Base-by-base conservation (phyloP, 2,797 vertebrate species). In the Taenioides sp. region DNA sequence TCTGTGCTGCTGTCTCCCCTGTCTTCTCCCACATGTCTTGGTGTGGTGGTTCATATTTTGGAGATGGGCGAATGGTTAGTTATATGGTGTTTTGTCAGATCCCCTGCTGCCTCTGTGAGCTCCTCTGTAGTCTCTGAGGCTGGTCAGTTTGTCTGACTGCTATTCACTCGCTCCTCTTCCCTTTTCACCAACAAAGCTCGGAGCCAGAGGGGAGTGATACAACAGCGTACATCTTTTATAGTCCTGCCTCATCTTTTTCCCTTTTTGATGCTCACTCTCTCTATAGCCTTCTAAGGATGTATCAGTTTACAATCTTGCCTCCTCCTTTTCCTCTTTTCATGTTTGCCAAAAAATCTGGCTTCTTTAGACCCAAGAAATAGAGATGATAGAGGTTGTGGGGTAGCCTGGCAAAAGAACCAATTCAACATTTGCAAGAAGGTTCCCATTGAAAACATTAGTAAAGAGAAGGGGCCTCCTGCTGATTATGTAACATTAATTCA, bases 21-120 rank as follows among this genome's bases (percentile, higher is more conserved):
- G 70, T 80, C 82, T 81, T 81, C 83, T 74, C 86, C 73, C 75
- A 84, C 82, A 79, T 72, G 82, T 90, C 87, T 90, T 82, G 86
- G 74, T 82, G 82, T 75, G 72, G 78, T 65, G 77, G 65, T 80
- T 79, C 55, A 40, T 60, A 74, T 78, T 79, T 61, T 58, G 64
- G 73, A 70, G 65, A 28, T 43, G 52, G 47, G 49, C 59, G 58
- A 63, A 27, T 64, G 73, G 60, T 61, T 65, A 34, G 65, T 77
- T 63, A 75, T 74, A 40, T 65, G 72, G 77, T 27, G 68, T 71
- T 60, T 37, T 77, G 75, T 62, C 65, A 49, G 68, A 74, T 69
- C 50, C 49, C 65, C 50, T 16, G 58, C 63, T 78, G 59, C 62
- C 72, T 75, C 61, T 72, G 49, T 69, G 67, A 72, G 66, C 63